phyloP scores from a whole-genome alignment of 2,888 invertebrate genomes.

The Dicranocentrus wangi region DNA sequence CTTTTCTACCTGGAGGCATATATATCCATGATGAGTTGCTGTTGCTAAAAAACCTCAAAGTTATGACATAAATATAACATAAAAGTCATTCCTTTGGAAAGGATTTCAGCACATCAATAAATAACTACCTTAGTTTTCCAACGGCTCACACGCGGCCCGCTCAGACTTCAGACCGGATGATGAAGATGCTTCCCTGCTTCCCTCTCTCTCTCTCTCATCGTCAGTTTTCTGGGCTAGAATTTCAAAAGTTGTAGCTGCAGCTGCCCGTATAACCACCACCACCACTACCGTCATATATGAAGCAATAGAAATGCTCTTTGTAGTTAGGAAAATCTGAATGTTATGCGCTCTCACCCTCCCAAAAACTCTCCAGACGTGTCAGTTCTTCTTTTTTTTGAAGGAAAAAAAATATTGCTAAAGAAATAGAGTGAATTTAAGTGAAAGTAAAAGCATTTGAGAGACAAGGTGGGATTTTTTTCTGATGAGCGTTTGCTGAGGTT shows the following conservation, averaged over 20 bases:
- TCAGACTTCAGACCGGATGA: conserved; percentile 18
- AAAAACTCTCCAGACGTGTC: conserved; percentile 36
- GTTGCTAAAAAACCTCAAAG: conserved; percentile 43
- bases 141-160: conserved; percentile 13
- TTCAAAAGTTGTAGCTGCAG: neutral
- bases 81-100: conserved; percentile 49
- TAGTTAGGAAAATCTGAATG: neutral
- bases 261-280: too few relatives aligned
- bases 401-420: conserved; percentile 1
- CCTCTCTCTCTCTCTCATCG: neutral
- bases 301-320: too few relatives aligned
- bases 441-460: neutral
- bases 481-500: too few relatives aligned
- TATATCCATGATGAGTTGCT: conserved; percentile 5
- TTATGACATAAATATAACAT: conserved; percentile 59
- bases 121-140: conserved; percentile 33
- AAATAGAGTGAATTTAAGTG: neutral
- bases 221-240: neutral
- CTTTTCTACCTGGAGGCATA: neutral
- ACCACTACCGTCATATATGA: too few relatives aligned
- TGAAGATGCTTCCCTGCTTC: conserved; percentile 34
- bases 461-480: neutral
- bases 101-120: conserved; percentile 34
- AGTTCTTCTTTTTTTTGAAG: too few relatives aligned
- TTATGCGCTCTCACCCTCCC: neutral